Conservation (phyloP, 2,888 invertebrate genomes). For the Torymus auratus region DNA sequence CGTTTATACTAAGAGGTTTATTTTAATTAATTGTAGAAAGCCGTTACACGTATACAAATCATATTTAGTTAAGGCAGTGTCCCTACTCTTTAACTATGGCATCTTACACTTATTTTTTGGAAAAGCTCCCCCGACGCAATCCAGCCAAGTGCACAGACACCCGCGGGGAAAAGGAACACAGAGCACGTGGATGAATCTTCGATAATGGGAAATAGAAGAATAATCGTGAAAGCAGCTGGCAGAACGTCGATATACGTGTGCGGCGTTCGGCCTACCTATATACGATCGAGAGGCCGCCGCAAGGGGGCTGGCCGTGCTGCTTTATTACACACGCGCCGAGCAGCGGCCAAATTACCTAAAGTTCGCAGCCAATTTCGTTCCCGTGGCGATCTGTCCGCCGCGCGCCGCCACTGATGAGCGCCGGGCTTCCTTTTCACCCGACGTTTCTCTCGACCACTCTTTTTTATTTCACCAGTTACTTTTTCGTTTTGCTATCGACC, state of each 20-base stretch:
- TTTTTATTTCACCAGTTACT: background rate
- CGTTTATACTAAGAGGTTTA: no score
- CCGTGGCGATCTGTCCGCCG: background rate
- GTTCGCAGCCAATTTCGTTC: constrained; percentile 64
- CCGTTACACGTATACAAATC: no score
- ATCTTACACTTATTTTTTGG: no score
- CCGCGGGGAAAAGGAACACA: constrained; percentile 8
- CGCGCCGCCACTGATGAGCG: constrained; percentile 21
- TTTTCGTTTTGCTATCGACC: background rate
- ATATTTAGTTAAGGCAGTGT: no score
- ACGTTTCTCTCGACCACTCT: background rate
- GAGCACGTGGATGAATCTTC: background rate
- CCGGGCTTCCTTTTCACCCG: constrained; percentile 25
- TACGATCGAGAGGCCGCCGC: background rate
- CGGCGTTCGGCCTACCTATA: background rate
- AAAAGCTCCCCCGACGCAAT: background rate
- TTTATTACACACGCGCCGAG: constrained; percentile 62
- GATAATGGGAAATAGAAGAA: background rate
- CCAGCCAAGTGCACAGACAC: background rate
- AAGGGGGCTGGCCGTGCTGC: constrained; percentile 42
- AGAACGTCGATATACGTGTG: constrained; percentile 24
- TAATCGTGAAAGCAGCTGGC: background rate
- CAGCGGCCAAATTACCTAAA: constrained; percentile 63
- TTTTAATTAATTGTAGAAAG: no score
- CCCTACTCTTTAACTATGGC: no score